Conservation (phyloP, 2,113 vertebrate genomes). For the Pterophyllum scalare region DNA sequence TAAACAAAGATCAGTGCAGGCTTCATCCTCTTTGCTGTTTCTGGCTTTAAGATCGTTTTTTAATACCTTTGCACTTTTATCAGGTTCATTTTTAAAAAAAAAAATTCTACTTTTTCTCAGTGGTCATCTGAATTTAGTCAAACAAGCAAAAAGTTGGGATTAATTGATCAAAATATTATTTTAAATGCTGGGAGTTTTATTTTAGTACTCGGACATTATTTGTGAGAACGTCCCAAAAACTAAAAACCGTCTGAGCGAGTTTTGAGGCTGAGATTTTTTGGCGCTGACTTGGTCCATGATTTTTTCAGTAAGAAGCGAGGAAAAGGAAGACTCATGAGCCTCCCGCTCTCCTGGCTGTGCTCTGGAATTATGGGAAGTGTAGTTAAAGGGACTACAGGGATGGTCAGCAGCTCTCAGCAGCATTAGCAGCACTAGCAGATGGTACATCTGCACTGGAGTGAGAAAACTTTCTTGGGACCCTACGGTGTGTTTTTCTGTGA, state of each 20-base stretch:
- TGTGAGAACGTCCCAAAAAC: background rate
- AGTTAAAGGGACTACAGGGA: conserved; percentile 4
- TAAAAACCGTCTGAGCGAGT: background rate
- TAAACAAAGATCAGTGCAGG: too few species aligned
- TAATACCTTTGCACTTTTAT: background rate
- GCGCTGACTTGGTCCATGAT: background rate
- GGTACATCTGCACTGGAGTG: background rate
- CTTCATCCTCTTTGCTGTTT: too few species aligned
- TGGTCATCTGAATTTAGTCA: background rate
- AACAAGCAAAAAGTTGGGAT: background rate
- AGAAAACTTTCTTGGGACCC: background rate
- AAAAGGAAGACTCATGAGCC: background rate
- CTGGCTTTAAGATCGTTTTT: too few species aligned
- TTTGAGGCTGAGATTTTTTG: background rate
- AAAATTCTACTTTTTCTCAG: background rate
- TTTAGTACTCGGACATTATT: too few species aligned
- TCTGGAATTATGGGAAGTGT: conserved; percentile 36
- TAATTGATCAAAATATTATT: too few species aligned
- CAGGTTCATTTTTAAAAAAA: background rate
- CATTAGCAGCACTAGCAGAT: background rate
- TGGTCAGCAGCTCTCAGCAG: background rate
- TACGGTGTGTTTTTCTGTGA: background rate
- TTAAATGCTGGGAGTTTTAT: too few species aligned
- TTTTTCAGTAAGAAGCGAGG: background rate
- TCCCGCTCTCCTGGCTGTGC: background rate